Conservation (phyloP, 2,797 vertebrate genomes). For the Sarcoramphus papa region DNA sequence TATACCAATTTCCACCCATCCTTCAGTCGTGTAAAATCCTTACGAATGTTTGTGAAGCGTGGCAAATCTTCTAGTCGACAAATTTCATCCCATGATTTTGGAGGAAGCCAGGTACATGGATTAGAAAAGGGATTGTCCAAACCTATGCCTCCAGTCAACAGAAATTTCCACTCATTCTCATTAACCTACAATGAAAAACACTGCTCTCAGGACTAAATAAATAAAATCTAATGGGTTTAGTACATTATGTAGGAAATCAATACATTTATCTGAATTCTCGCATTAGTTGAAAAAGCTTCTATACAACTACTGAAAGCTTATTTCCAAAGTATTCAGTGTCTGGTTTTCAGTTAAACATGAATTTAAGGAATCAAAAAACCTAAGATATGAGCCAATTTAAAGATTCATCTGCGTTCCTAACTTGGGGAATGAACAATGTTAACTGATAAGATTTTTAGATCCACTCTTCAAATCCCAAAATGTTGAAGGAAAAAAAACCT, state of each 20-base stretch:
- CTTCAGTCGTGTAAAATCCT: constrained; percentile 73
- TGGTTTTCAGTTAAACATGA: not conserved
- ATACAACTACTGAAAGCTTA: not conserved
- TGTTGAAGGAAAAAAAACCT: not conserved
- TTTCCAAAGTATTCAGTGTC: not conserved
- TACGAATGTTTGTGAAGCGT: constrained; percentile 75
- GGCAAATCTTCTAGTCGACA: constrained; percentile 81
- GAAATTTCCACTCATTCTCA: constrained; percentile 84
- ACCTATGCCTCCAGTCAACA: constrained; percentile 87
- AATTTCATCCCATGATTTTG: constrained; percentile 88
- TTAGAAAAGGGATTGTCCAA: constrained; percentile 84
- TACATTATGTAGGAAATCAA: not conserved
- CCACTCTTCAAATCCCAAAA: not conserved
- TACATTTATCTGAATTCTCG: not conserved
- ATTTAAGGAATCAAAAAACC: not conserved
- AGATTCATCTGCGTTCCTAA: not conserved
- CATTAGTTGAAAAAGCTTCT: not conserved
- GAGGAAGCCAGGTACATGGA: constrained; percentile 85
- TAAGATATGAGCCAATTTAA: not conserved
- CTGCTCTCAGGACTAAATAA: not conserved
- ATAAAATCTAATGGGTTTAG: not conserved
- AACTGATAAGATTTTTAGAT: not conserved
- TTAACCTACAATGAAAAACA: constrained; percentile 73
- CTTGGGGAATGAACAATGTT: not conserved
- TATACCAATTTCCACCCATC: constrained; percentile 85